These are phyloP conservation scores for Porites lutea DNA, from an alignment of 64 coral and sea anemone genomes.

Conservation along the genomic window DNA sequence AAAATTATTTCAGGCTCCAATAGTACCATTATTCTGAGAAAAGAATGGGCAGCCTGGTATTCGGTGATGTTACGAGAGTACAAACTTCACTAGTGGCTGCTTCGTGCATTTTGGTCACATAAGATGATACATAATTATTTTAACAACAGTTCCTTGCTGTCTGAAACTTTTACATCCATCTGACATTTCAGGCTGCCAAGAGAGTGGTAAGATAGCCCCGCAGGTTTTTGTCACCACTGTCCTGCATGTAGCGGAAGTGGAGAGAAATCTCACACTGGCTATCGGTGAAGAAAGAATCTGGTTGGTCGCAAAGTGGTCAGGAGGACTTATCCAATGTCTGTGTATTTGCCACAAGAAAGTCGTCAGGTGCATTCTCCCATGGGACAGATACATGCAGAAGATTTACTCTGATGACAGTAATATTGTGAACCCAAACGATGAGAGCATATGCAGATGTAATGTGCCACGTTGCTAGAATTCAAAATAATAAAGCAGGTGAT, in stretches of 20 bases:
- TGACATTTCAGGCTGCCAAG: not conserved
- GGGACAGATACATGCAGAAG: not conserved
- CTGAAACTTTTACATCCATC: conserved; percentile 55
- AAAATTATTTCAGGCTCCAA: conserved; percentile 65
- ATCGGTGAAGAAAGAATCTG: not conserved
- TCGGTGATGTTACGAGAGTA: conserved; percentile 41
- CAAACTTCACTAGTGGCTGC: not conserved
- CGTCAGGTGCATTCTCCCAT: conserved; percentile 5
- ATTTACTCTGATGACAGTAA: not conserved
- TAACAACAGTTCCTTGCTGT: conserved; percentile 40
- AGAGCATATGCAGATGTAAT: conserved; percentile 52
- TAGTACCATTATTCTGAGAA: not conserved
- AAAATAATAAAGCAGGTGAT: conserved; percentile 38
- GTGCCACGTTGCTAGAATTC: conserved; percentile 74
- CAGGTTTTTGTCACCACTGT: not conserved
- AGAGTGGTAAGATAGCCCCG: conserved; percentile 55
- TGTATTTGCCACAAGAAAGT: conserved; percentile 35
- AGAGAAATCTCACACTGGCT: not conserved
- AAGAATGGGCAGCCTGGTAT: conserved; percentile 11
- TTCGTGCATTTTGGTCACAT: conserved; percentile 54
- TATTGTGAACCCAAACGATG: conserved; percentile 64
- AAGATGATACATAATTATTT: conserved; percentile 25
- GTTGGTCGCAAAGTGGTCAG: not conserved
- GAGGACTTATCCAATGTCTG: conserved; percentile 13
- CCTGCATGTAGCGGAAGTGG: not conserved